Base-by-base conservation (phyloP, 2,888 invertebrate genomes). In the Apotomis turbidana region DNA sequence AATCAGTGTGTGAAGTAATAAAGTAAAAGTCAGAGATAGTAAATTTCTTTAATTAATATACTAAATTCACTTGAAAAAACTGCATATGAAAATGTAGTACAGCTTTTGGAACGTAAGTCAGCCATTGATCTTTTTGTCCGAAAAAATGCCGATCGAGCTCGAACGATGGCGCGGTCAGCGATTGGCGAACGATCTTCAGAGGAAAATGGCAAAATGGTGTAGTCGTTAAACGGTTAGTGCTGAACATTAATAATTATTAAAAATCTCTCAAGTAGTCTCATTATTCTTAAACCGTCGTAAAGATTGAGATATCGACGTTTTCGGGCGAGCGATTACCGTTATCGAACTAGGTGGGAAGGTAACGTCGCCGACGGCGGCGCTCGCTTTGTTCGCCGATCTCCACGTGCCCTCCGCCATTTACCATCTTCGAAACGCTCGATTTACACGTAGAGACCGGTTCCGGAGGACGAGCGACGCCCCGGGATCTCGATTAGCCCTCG, bases 341-440 rank as follows among this genome's bases (percentile, higher is more conserved):
- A 86, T 84, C 85, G 85, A 80, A 83, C 79, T 80, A 83, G 83
- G 80, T 78, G 80, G 79, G 73, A 75, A 78, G 78, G 80, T 81
- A 77, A 80, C 80, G 81, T 73, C 79, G 82, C 80, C 83, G 81
- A 79, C 84, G 83, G 85, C 81, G 86, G 86, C 85, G 84, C 83
- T 87, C 87, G 93, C 93, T 93, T 93, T 93, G 93, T 93, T 93
- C 93, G 84, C 80, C 83, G 84, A 87, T 88, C 89, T 93, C 93
- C 93, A 93, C 93, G 93, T 93, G 93, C 93, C 91, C 87, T 90
- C 91, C 92, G 91, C 91, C 90, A 91, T 91, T 92, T 90, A 84
- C 77, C 78, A 76, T 79, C 73, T 74, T 79, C 81, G 79, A 79
- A 76, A 76, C 71, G 76, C 69, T 76, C 75, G 76, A 81, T 83